A percentile compares a stretch with the other conserved stretches of the same genome.
phyloP scores from a whole-genome alignment of 2,888 invertebrate genomes.

The Timandra comae region DNA sequence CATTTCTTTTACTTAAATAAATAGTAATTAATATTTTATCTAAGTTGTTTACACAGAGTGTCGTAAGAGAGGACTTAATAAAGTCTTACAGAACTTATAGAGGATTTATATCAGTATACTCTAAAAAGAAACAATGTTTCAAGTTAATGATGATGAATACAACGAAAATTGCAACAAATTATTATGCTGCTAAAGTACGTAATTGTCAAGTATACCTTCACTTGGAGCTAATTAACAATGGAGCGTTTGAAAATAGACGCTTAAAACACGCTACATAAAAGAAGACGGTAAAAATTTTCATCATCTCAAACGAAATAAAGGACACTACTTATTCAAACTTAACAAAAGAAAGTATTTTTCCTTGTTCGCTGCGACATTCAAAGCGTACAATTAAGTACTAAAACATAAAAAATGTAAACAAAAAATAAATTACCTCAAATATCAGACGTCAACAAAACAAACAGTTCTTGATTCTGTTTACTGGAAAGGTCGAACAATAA shows the following conservation, averaged over 20 bases:
- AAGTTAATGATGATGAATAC: no score
- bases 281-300: conserved; percentile 13
- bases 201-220: conserved; percentile 6
- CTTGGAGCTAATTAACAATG: not conserved
- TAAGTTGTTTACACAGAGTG: no score
- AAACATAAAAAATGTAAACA: conserved; percentile 1
- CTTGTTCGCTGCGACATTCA: conserved; percentile 17
- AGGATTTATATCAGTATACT: no score
- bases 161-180: no score
- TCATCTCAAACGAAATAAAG: conserved; percentile 17
- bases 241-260: conserved; percentile 1
- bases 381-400: conserved; percentile 13
- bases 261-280: conserved; percentile 1
- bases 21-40: no score
- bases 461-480: conserved; percentile 33
- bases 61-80: no score
- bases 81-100: no score
- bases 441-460: conserved; percentile 14
- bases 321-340: conserved; percentile 21
- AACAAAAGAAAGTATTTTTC: conserved; percentile 25
- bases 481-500: conserved; percentile 30
- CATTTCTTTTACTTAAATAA: no score
- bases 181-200: no score
- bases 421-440: conserved; percentile 1
- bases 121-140: no score